A percentile compares a stretch with the other conserved stretches of the same genome.
Conservation (phyloP, 1,140 invertebrate genomes). For the Amphibalanus amphitrite region DNA sequence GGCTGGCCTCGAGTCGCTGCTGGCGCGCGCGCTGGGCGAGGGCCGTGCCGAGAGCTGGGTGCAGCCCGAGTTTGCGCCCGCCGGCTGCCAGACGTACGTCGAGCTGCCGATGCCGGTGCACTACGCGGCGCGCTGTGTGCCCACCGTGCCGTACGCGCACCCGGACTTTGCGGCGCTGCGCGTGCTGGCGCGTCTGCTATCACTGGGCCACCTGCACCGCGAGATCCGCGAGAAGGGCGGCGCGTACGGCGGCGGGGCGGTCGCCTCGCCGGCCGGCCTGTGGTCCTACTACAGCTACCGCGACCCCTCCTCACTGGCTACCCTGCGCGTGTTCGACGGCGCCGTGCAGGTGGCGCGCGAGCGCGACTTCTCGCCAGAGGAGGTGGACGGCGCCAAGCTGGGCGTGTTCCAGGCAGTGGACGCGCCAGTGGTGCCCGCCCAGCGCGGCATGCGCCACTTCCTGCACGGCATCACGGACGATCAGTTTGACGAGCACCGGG, state of each 20-base stretch:
- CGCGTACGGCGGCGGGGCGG: conserved; percentile 74
- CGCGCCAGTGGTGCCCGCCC: conserved; percentile 58
- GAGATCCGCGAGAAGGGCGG: conserved; percentile 80
- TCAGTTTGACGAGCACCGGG: conserved; percentile 51
- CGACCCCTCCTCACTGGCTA: conserved; percentile 62
- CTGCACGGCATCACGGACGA: conserved; percentile 53
- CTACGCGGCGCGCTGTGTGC: conserved; percentile 58
- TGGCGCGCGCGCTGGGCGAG: conserved; percentile 10
- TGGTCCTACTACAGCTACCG: conserved; percentile 67
- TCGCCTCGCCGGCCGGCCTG: conserved; percentile 43
- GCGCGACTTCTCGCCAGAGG: conserved; percentile 34
- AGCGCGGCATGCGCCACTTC: conserved; percentile 54
- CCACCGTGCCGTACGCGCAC: conserved; percentile 57
- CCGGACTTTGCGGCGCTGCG: conserved; percentile 54
- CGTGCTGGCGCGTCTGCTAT: conserved; percentile 54
- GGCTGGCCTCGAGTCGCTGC: conserved; percentile 29
- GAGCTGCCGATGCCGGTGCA: conserved; percentile 73
- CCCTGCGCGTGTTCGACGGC: conserved; percentile 58
- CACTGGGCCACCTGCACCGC: conserved; percentile 61
- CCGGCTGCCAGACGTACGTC: conserved; percentile 31
- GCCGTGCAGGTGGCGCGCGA: conserved; percentile 49
- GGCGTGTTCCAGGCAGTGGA: conserved; percentile 74
- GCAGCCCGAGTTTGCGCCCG: conserved; percentile 2
- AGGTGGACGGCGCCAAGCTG: conserved; percentile 70
- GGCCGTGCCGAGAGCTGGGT: background rate